Base-by-base conservation (phyloP, 2,888 invertebrate species). In the Bursaphelenchus okinawaensis region DNA sequence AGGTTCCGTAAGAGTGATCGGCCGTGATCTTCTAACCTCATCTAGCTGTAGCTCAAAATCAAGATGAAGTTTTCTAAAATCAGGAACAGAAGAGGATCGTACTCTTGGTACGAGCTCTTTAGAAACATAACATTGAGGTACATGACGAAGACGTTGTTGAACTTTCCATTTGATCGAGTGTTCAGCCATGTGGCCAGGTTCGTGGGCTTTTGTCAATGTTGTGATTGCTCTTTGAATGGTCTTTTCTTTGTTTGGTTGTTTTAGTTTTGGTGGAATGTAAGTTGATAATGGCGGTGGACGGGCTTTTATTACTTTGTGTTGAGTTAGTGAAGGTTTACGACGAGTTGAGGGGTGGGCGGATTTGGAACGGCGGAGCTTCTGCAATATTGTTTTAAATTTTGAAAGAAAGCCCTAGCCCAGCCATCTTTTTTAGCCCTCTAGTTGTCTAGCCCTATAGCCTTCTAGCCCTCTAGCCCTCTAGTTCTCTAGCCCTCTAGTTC, bases 81-180 rank as follows among this genome's bases (percentile, higher is more conserved):
- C 57, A n/a, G 57, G 57, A 56, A 56, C 57, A 7, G 57, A 56
- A 28, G 23, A 28, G 50, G 57, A 56, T 9, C 57, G 57, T 19
- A 59, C 51, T 3, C 51, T 19, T 19, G 55, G 40, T n/a, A 50
- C 40, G 31, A 40, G 16, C 4, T 59, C 60, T 20, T 26, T 50
- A n/a, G 40, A 20, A 3, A 40, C 20, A 4, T 55, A 59, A 54
- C 60, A 59, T 26, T 27, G 16, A 12, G 60, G 51, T 20, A 23
- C 7, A 50, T 59, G 60, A 16, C 60, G 16, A 20, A 59, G 22
- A 40, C 51, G n/a, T 3, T 59, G 60, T 59, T 59, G 60, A 20
- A 59, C 29, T 58, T 59, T 26, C 60, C 60, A 59, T 20, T 50
- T 31, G 16, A 27, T 59, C 51, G 60, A 59, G 19, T 59, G 60